Conservation (phyloP, 2,888 invertebrate species). For the Cerastis rubricosa region DNA sequence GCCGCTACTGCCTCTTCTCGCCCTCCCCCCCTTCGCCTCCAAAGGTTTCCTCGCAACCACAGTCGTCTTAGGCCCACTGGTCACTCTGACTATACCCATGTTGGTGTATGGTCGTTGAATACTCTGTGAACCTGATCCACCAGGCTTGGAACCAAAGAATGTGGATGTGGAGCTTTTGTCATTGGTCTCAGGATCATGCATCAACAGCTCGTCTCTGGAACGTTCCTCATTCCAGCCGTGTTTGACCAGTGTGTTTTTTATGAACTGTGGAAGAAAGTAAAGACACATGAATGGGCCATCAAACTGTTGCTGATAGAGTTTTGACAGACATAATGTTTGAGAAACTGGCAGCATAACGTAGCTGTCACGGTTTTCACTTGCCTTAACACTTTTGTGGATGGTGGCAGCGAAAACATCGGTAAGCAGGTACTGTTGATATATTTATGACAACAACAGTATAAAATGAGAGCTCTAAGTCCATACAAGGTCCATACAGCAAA, state of each 20-base stretch:
- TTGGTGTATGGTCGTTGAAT: conserved; percentile 70
- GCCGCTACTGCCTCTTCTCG: conserved; percentile 88
- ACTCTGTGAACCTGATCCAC: conserved; percentile 74
- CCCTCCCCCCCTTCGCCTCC: conserved; percentile 83
- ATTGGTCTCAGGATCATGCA: conserved; percentile 86
- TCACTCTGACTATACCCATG: conserved; percentile 74
- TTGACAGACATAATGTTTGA: not conserved
- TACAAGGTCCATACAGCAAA: conserved; percentile 1
- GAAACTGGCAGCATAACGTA: not conserved
- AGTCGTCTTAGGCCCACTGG: conserved; percentile 70
- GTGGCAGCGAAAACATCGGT: not conserved
- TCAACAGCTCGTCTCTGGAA: conserved; percentile 89
- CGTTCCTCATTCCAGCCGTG: conserved; percentile 91
- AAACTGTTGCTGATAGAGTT: not conserved
- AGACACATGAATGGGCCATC: not conserved
- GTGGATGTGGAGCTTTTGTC: conserved; percentile 72
- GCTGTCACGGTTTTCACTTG: not conserved
- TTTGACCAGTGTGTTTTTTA: conserved; percentile 89
- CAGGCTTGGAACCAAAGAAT: conserved; percentile 74
- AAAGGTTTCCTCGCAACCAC: conserved; percentile 74
- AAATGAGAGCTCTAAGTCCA: not conserved
- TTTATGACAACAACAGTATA: not conserved
- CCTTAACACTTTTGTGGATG: not conserved
- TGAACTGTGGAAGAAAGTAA: conserved; percentile 80
- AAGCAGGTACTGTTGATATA: not conserved